These are phyloP conservation scores for Vulpes lagopus DNA, from an alignment of 2,113 vertebrate genomes.

Conservation along the genomic window DNA sequence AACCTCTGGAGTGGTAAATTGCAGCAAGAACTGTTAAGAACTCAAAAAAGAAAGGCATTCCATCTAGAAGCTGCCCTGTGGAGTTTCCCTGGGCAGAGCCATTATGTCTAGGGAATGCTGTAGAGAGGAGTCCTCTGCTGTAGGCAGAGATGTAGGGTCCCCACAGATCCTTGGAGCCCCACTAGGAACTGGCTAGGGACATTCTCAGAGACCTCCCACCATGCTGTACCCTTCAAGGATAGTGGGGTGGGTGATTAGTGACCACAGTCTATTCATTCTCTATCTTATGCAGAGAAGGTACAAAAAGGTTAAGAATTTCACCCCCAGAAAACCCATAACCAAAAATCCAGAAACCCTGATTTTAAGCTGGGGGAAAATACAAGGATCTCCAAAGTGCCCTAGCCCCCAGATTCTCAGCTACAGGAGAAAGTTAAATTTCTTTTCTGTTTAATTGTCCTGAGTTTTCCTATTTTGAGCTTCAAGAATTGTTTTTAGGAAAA, in stretches of 20 bases:
- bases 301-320: background rate
- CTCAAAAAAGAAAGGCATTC: background rate
- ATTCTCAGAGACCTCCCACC: background rate
- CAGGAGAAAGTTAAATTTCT: background rate
- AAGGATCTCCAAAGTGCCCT: background rate
- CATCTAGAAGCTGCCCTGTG: background rate
- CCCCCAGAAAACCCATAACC: background rate
- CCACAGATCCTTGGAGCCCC: background rate
- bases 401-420: background rate
- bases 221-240: background rate
- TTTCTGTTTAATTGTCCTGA: background rate
- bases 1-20: background rate
- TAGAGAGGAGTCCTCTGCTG: background rate
- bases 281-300: background rate
- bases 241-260: no score
- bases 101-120: background rate
- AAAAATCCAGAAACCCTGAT: background rate
- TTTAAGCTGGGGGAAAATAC: slow-evolving; percentile 13
- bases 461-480: background rate
- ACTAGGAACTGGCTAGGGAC: background rate
- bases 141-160: background rate
- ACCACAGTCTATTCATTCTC: background rate
- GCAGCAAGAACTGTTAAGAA: background rate
- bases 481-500: background rate
- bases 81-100: background rate